phyloP scores from a whole-genome alignment of 2,888 invertebrate species.

The Panzeria rudis region DNA sequence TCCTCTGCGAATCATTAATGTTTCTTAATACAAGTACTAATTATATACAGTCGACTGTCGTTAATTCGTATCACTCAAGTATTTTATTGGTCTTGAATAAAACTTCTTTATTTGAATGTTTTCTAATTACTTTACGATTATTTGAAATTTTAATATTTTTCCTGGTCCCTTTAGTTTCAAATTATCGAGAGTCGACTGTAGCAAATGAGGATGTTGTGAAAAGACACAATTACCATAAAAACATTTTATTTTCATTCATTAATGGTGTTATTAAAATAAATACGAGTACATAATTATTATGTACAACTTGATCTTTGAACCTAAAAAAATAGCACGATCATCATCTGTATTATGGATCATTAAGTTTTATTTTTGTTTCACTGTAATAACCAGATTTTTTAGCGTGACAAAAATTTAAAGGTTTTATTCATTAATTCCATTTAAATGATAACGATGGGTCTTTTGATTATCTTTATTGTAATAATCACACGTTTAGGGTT shows the following conservation, averaged over 20 bases:
- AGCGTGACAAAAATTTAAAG: neutral
- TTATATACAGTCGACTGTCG: too few relatives aligned
- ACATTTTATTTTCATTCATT: constrained; percentile 1
- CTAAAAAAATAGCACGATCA: constrained; percentile 2
- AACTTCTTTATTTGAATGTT: too few relatives aligned
- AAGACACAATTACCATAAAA: neutral
- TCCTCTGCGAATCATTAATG: too few relatives aligned
- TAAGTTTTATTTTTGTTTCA: neutral
- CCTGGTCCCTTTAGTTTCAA: too few relatives aligned
- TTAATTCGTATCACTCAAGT: too few relatives aligned
- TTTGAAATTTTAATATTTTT: too few relatives aligned
- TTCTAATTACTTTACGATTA: too few relatives aligned
- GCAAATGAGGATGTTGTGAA: constrained; percentile 8
- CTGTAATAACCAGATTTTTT: constrained; percentile 6
- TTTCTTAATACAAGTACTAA: too few relatives aligned
- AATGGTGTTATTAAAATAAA: constrained; percentile 13
- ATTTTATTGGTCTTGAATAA: too few relatives aligned
- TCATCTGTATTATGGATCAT: constrained; percentile 7
- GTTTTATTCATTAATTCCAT: neutral
- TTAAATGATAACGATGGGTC: constrained; percentile 9
- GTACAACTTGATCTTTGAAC: constrained; percentile 37
- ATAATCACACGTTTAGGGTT: constrained; percentile 15
- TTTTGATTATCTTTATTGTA: neutral
- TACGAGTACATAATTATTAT: constrained; percentile 22
- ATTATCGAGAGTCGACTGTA: neutral